Base-by-base conservation (phyloP, 2,888 invertebrate genomes). In the Lasioglossum leucozonium region DNA sequence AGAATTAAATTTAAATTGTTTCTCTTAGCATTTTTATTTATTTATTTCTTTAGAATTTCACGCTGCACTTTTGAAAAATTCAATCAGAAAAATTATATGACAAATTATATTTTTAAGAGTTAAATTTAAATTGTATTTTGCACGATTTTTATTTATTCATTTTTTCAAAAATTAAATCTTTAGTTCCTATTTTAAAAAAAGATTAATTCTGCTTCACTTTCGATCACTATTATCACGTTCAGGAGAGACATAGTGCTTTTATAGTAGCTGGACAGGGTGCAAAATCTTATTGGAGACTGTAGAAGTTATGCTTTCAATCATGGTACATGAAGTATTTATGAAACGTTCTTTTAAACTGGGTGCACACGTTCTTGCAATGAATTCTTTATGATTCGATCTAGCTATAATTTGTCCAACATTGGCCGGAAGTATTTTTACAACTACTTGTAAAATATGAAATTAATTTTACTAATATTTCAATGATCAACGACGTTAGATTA, bases 281-380 rank as follows among this genome's bases (percentile, higher is more conserved):
- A 30, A 55, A 55, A 55, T 55, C 55, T 30, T 62, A 62, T 62
- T 62, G 30, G 62, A 62, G 30, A 30, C 2, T 62, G 62, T 18
- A 26, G 30, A 62, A 62, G 62, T 62, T 62, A 30, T 62, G 62
- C 30, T 62, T 34, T 34, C 37, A 34, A 67, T 67, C 67, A 22
- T 67, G 22, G 37, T 18, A 37, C 37, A 67, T 67, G 67, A 34
- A 67, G 37, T 67, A 37, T 67, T 67, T 67, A 67, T 67, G 67
- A 62, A 34, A 37, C 34, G 37, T 67, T 67, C 37, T 18, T 67
- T 67, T 37, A 37, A 37, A 67, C 67, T 62, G 30, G 18, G 18
- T 62, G 18, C 30, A 62, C 62, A 34, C 34, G 30, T 30, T 30
- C 62, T 26, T 72, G 62, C 62, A 30, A 62, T 26, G 62, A 62